A percentile compares a stretch with the other conserved stretches of the same genome.
These are phyloP conservation scores for Bursaphelenchus okinawaensis DNA, from an alignment of 2,888 invertebrate species.

Conservation along the genomic window DNA sequence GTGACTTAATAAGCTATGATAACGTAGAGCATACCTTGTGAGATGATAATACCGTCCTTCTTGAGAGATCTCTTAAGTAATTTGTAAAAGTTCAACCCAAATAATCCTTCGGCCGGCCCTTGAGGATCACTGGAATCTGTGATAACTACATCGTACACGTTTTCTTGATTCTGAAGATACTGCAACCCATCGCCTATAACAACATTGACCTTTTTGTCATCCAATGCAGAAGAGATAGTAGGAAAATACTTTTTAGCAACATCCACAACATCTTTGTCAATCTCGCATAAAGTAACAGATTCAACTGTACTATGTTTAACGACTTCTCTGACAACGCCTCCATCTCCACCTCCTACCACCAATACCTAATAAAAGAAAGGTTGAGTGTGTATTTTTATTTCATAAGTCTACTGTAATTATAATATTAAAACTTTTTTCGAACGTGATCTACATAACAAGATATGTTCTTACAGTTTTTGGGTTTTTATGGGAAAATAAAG, in stretches of 20 bases:
- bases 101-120: slow-evolving; percentile 7
- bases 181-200: slow-evolving; percentile 4
- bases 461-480: slow-evolving; percentile 5
- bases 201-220: neutral
- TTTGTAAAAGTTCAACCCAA: neutral
- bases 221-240: neutral
- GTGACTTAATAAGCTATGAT: neutral
- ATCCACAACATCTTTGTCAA: slow-evolving; percentile 2
- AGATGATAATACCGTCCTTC: slow-evolving; percentile 3
- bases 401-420: too few species aligned
- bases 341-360: slow-evolving; percentile 7
- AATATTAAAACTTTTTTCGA: too few species aligned
- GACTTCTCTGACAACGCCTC: slow-evolving; percentile 10
- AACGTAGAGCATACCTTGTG: slow-evolving; percentile 1
- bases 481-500: slow-evolving; percentile 6
- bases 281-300: slow-evolving; percentile 1
- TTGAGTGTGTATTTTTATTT: too few species aligned
- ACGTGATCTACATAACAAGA: too few species aligned
- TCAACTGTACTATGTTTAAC: neutral
- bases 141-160: slow-evolving; percentile 6
- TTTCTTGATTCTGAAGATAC: neutral
- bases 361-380: neutral
- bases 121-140: slow-evolving; percentile 10
- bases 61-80: slow-evolving; percentile 2
- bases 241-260: slow-evolving; percentile 4